Percentiles rank a stretch among this genome's conserved stretches.
phyloP scores from a whole-genome alignment of 2,888 invertebrate genomes.

The Carterocephalus palaemon region DNA sequence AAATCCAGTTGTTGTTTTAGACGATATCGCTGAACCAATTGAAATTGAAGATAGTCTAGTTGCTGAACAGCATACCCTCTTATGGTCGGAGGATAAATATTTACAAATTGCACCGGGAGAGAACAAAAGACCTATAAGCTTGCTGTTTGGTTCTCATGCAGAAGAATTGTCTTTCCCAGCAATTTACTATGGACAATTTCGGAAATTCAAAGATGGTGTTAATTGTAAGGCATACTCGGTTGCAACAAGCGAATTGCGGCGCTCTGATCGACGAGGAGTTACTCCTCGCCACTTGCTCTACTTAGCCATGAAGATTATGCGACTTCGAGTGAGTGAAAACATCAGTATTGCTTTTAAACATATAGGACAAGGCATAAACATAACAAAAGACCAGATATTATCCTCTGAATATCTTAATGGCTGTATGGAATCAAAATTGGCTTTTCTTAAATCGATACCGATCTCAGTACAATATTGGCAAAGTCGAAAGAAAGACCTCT shows the following conservation, averaged over 20 bases:
- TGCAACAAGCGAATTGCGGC: slow-evolving; percentile 41
- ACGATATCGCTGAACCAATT: too few relatives aligned
- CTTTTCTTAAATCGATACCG: slow-evolving; percentile 45
- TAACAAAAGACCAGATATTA: slow-evolving; percentile 29
- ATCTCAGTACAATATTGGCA: slow-evolving; percentile 50
- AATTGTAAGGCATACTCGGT: slow-evolving; percentile 35
- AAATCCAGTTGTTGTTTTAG: neutral
- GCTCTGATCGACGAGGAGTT: slow-evolving; percentile 41
- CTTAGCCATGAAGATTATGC: slow-evolving; percentile 41
- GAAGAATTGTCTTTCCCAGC: slow-evolving; percentile 30
- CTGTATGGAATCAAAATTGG: slow-evolving; percentile 35
- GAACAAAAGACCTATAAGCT: too few relatives aligned
- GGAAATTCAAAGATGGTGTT: slow-evolving; percentile 34
- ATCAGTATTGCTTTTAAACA: slow-evolving; percentile 31
- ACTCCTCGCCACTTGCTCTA: slow-evolving; percentile 40
- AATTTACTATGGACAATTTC: slow-evolving; percentile 41
- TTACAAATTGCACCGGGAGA: too few relatives aligned
- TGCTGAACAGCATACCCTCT: too few relatives aligned
- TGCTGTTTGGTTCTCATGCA: too few relatives aligned
- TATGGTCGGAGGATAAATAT: too few relatives aligned
- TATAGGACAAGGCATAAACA: slow-evolving; percentile 24
- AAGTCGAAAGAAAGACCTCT: slow-evolving; percentile 46
- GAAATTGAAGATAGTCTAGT: too few relatives aligned
- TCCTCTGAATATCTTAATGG: slow-evolving; percentile 36
- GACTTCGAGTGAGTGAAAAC: slow-evolving; percentile 23